Conservation (phyloP, 2,797 vertebrate genomes). For the Cottoperca gobio region DNA sequence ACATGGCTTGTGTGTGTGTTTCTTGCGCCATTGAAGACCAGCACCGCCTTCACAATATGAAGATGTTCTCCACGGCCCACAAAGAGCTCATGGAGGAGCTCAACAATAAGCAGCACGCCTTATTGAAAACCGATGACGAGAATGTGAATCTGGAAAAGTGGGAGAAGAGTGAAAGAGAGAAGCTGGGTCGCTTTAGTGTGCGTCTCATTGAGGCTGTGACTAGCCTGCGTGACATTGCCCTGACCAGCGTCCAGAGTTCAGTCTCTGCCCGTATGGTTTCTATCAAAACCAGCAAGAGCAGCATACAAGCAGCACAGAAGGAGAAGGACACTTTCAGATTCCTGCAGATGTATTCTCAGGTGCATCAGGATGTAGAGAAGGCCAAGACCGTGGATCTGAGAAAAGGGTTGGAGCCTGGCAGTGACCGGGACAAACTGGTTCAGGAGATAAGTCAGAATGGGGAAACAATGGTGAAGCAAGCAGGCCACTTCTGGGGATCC, state of each 20-base stretch:
- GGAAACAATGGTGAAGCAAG: constrained; percentile 44
- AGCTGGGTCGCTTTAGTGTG: constrained; percentile 31
- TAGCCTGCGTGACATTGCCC: constrained; percentile 43
- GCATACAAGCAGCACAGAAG: constrained; percentile 55
- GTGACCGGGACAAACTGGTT: constrained; percentile 53
- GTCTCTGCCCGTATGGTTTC: constrained; percentile 67
- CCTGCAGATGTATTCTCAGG: constrained; percentile 75
- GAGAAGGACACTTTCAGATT: constrained; percentile 74
- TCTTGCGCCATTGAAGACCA: constrained; percentile 77
- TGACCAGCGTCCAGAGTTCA: constrained; percentile 67
- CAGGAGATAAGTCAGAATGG: constrained; percentile 49
- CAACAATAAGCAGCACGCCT: constrained; percentile 32
- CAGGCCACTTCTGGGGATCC: constrained; percentile 38
- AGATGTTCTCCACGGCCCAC: constrained; percentile 75
- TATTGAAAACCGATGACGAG: constrained; percentile 28
- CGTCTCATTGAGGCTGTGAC: constrained; percentile 59
- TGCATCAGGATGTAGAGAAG: constrained; percentile 68
- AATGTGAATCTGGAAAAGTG: constrained; percentile 60
- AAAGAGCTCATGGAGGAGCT: constrained; percentile 68
- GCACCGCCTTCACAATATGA: constrained; percentile 77
- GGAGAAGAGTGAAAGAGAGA: constrained; percentile 63
- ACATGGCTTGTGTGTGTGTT: constrained; percentile 71
- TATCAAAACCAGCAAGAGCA: constrained; percentile 58
- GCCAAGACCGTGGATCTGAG: constrained; percentile 69
- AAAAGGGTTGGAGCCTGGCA: constrained; percentile 62